Conservation (phyloP, 2,888 invertebrate genomes). For the Nomada ferruginata region DNA sequence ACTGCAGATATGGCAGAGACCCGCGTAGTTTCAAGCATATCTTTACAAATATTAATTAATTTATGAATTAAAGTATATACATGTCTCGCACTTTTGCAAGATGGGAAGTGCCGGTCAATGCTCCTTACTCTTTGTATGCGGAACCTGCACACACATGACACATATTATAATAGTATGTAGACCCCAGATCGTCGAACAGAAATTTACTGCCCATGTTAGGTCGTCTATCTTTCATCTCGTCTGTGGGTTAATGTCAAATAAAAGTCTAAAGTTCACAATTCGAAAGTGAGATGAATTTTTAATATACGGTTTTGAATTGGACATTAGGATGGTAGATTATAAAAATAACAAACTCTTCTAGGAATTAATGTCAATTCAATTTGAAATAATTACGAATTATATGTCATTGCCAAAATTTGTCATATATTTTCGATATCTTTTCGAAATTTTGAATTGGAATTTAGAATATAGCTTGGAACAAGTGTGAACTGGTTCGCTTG, state of each 20-base stretch:
- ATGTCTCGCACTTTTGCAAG: too few relatives aligned
- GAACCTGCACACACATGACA: too few relatives aligned
- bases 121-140: too few relatives aligned
- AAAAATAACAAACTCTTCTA: neutral
- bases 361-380: neutral
- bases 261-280: neutral
- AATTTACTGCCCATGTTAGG: too few relatives aligned
- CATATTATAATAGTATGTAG: too few relatives aligned
- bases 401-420: neutral
- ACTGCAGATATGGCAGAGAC: too few relatives aligned
- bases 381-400: neutral
- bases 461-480: neutral
- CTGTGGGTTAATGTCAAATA: neutral
- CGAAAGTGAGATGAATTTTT: constrained; percentile 13
- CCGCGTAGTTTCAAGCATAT: too few relatives aligned
- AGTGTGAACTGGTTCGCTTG: constrained; percentile 20
- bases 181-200: too few relatives aligned
- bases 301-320: neutral
- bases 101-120: too few relatives aligned
- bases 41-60: too few relatives aligned
- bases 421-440: neutral
- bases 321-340: neutral
- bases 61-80: too few relatives aligned
- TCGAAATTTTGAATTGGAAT: constrained; percentile 10
- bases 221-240: too few relatives aligned